Conservation (phyloP, 2,113 vertebrate genomes). For the Rhizomys pruinosus region DNA sequence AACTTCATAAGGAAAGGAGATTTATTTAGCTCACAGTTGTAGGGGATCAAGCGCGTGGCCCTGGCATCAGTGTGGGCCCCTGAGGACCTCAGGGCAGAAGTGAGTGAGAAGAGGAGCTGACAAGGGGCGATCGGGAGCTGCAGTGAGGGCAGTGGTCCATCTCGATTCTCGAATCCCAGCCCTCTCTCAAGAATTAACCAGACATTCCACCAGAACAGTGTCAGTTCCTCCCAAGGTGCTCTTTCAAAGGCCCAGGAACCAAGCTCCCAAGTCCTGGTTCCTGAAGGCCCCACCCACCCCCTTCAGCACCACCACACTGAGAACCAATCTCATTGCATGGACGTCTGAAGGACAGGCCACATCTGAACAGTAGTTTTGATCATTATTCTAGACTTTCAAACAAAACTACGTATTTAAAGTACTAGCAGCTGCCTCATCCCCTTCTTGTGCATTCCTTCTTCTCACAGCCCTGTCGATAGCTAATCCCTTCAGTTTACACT, state of each 20-base stretch:
- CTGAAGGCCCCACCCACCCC: background rate
- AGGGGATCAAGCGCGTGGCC: no score
- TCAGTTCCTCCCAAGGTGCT: background rate
- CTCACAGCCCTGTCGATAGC: background rate
- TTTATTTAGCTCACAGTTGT: background rate
- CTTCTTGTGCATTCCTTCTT: background rate
- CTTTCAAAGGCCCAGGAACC: no score
- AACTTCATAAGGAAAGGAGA: background rate
- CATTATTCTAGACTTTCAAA: background rate
- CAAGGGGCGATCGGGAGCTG: no score
- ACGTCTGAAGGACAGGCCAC: accelerated
- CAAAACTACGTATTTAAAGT: background rate
- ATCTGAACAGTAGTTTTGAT: background rate
- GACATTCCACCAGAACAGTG: background rate
- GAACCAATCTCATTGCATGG: background rate
- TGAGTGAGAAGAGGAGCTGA: background rate
- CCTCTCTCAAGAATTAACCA: no score
- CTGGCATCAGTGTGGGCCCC: background rate
- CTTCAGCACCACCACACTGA: background rate
- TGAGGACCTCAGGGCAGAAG: background rate
- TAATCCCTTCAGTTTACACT: background rate
- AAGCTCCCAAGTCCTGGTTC: background rate
- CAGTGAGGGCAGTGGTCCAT: no score
- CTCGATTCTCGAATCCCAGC: background rate
- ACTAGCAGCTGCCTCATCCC: background rate